Evolutionary conservation across 30 jellyfish, hydroid and myxozoan species (phyloP).

Genomic region (Hydractinia symbiolongicarpus): DNA sequence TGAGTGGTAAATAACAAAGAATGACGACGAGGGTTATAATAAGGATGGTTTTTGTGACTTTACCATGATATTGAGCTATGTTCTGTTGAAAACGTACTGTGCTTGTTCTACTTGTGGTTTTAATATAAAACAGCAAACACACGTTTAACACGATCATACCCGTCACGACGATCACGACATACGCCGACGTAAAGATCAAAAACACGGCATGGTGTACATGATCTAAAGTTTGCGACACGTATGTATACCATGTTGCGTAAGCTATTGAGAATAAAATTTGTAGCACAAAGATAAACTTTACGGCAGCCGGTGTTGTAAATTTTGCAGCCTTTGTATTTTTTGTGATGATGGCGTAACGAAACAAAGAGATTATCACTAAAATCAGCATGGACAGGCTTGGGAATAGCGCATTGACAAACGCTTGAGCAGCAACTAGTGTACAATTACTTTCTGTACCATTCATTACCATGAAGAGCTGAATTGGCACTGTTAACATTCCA

Average conservation of each 20-base stretch:
- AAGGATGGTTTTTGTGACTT: constrained; percentile 6
- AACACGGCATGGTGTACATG: background rate
- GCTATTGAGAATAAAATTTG: background rate
- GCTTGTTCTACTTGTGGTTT: background rate
- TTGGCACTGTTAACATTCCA: background rate
- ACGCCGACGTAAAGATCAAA: background rate
- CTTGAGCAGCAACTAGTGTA: background rate
- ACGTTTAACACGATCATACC: constrained; percentile 1
- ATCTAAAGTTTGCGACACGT: constrained; percentile 9
- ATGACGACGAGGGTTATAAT: constrained; percentile 4
- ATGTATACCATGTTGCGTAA: background rate
- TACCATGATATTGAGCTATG: background rate
- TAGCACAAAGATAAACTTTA: background rate
- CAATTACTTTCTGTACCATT: background rate
- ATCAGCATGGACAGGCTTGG: constrained; percentile 9
- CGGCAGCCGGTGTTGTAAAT: background rate
- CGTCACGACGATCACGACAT: background rate
- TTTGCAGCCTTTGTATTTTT: background rate
- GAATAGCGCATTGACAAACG: background rate
- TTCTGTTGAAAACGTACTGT: background rate
- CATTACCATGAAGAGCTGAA: background rate
- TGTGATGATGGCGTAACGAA: background rate
- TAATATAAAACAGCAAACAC: background rate
- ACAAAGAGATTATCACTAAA: background rate
- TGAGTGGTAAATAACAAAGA: constrained; percentile 3